Conservation (phyloP, 2,888 invertebrate genomes). For the Furcula furcula region DNA sequence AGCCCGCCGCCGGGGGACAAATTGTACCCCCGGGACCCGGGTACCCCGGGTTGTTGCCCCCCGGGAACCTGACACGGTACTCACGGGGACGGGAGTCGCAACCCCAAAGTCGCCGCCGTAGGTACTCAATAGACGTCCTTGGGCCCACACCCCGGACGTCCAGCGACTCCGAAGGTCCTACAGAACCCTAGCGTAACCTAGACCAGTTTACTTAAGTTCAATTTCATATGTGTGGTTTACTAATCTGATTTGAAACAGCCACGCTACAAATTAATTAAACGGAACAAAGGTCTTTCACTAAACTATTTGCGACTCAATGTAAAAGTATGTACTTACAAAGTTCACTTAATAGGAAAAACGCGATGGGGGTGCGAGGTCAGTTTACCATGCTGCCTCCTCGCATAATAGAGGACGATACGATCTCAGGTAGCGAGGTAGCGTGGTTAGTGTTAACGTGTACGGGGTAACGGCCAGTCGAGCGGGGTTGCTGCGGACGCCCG, state of each 20-base stretch:
- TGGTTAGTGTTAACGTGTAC: slow-evolving; percentile 17
- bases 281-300: slow-evolving; percentile 43
- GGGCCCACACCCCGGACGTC: too few species aligned
- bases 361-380: slow-evolving; percentile 81
- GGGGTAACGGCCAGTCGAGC: slow-evolving; percentile 50
- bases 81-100: too few species aligned
- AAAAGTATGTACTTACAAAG: slow-evolving; percentile 63
- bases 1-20: too few species aligned
- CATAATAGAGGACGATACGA: slow-evolving; percentile 74
- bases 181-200: too few species aligned
- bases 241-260: slow-evolving; percentile 14
- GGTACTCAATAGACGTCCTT: too few species aligned
- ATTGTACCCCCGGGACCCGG: too few species aligned
- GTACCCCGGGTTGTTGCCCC: too few species aligned
- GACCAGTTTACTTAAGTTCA: slow-evolving; percentile 2
- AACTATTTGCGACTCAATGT: slow-evolving; percentile 66
- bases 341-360: slow-evolving; percentile 78
- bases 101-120: too few species aligned
- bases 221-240: slow-evolving; percentile 1
- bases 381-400: slow-evolving; percentile 73
- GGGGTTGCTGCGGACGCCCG: slow-evolving; percentile 51
- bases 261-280: slow-evolving; percentile 31
- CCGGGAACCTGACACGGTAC: too few species aligned
- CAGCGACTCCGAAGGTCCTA: too few species aligned
- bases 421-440: slow-evolving; percentile 38